phyloP scores from a whole-genome alignment of 2,113 vertebrate genomes.

The Neodontobutis hainanensis region DNA sequence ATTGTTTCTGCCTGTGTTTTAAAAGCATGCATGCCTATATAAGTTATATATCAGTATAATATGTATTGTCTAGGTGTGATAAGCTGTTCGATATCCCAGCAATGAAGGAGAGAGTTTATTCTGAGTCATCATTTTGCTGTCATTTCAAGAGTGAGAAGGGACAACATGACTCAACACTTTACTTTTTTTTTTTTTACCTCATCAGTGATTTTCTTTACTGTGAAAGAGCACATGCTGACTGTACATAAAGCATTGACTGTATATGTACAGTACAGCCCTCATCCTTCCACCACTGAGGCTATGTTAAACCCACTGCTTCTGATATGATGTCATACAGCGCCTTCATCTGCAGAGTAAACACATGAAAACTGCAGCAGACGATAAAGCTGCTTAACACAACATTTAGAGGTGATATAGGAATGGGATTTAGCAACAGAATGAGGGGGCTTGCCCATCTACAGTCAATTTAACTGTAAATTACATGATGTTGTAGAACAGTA shows the following conservation, averaged over 20 bases:
- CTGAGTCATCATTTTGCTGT: constrained; percentile 15
- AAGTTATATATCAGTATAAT: constrained; percentile 26
- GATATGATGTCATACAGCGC: too few species aligned
- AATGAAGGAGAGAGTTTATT: constrained; percentile 15
- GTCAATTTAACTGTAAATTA: too few species aligned
- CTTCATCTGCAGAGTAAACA: too few species aligned
- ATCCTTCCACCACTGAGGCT: not conserved
- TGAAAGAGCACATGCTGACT: not conserved
- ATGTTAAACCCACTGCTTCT: not conserved
- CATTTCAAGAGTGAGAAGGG: not conserved
- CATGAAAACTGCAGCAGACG: too few species aligned
- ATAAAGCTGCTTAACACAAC: too few species aligned
- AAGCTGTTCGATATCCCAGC: constrained; percentile 35
- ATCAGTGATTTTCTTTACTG: not conserved
- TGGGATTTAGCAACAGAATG: too few species aligned
- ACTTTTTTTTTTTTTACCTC: too few species aligned
- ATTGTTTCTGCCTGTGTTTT: constrained; percentile 41
- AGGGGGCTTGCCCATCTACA: too few species aligned
- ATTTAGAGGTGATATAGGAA: too few species aligned
- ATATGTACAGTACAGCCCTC: not conserved
- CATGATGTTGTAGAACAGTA: too few species aligned
- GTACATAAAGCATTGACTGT: not conserved
- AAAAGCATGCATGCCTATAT: constrained; percentile 44
- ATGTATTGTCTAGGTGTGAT: constrained; percentile 35
- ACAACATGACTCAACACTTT: constrained; percentile 6